Percentiles rank a stretch among this genome's conserved stretches.
Evolutionary conservation across 2,888 invertebrate species (phyloP).

Genomic region (Oscheius sp.): DNA sequence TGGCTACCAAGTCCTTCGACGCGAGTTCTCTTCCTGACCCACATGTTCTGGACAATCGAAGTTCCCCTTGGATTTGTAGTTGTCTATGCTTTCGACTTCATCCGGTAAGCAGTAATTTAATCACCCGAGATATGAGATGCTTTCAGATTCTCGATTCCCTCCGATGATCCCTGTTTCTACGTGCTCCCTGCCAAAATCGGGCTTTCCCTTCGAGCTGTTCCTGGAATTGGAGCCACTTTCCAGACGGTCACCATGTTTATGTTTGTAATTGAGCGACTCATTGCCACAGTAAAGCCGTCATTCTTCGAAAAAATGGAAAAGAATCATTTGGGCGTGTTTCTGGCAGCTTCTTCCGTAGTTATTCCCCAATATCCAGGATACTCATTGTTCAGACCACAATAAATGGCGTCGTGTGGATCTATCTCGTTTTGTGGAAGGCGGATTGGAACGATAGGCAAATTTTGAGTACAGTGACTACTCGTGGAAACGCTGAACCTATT

Average conservation of each 20-base stretch:
- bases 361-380: neutral
- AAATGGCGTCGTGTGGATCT: constrained; percentile 20
- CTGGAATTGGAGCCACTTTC: constrained; percentile 14
- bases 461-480: constrained; percentile 17
- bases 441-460: constrained; percentile 23
- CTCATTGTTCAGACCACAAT: neutral
- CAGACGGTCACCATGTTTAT: constrained; percentile 22
- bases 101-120: neutral
- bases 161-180: constrained; percentile 13
- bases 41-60: constrained; percentile 26
- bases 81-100: constrained; percentile 14
- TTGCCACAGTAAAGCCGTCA: constrained; percentile 5
- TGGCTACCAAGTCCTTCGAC: constrained; percentile 7
- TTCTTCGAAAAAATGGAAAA: constrained; percentile 17
- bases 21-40: constrained; percentile 8
- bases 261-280: constrained; percentile 15
- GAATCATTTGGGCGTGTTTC: constrained; percentile 11
- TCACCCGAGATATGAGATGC: too few species aligned
- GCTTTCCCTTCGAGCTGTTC: constrained; percentile 10
- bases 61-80: constrained; percentile 11
- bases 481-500: constrained; percentile 12
- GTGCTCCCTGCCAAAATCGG: constrained; percentile 15
- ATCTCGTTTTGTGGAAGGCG: constrained; percentile 3
- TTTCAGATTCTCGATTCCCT: constrained; percentile 3
- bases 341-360: neutral